Evolutionary conservation across 1,140 invertebrate genomes (phyloP), one percentile per base, ranked within the genome.

Genomic region (Fopius arisanus): DNA sequence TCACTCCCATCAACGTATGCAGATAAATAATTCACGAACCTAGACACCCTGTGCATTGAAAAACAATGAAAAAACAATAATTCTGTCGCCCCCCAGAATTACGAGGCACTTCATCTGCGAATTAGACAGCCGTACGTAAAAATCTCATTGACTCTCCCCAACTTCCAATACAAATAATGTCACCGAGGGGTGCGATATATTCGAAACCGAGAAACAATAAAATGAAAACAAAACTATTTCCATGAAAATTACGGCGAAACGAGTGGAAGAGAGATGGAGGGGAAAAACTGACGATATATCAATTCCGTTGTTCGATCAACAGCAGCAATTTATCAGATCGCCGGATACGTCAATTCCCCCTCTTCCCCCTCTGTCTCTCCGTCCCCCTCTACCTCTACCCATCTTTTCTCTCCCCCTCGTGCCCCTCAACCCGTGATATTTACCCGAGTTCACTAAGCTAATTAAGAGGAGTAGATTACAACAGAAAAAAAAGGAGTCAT

Each of bases 401-500:
- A 51, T 51, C 0, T 6, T 59, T 65, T 31, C 12, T 23, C 10
- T 10, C 14, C 7, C 9, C 23, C 10, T 0, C 7, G n/a, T n/a
- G n/a, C 12, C 26, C 21, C n/a, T 26, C 7, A 28, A 5, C n/a
- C n/a, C n/a, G n/a, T 14, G 59, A 43, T 48, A 51, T 73, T 75
- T 67, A 75, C 54, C 43, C 67, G 74, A 75, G 72, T 71, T 41
- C 51, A 41, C 21, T 33, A 48, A 63, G 74, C 66, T 75, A 75
- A 75, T 75, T 72, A 72, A 69, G 31, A 31, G 26, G 12, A 48
- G 23, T 19, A 23, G 43, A 41, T 43, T 0, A 48, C 0, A 68
- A 68, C 2, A 26, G n/a, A n/a, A n/a, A 71, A 48, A n/a, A 12
- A 43, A 12, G 10, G n/a, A 5, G 3, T 12, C 9, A 67, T 41